Evolutionary conservation across 2,888 invertebrate species (phyloP), one percentile per base, ranked within the genome.

Genomic region (Cartodere bifasciata): DNA sequence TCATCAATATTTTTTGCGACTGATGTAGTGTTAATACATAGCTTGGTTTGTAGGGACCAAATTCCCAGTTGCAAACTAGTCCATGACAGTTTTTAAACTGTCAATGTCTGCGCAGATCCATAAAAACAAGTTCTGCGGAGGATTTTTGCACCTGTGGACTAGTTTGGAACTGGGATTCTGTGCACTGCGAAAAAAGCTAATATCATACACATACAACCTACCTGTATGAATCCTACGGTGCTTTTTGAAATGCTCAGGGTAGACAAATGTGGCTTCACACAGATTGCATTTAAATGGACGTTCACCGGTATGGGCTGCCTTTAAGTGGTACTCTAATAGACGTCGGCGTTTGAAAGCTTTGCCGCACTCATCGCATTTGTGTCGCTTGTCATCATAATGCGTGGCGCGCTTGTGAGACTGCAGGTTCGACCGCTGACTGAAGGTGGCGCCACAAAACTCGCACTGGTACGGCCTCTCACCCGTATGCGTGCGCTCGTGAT

Each of bases 381-480:
- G 74, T 0, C 80, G 65, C 47, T 78, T 78, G 52, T 79, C 80
- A 52, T 80, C 77, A 28, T 76, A 68, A 53, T 87, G 86, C 0
- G 81, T 85, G 2, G 80, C 79, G 6, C 82, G 66, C 38, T 75
- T 73, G 54, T 87, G 87, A 0, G 81, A 80, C 54, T 81, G 79
- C 41, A 85, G 62, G 60, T 87, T 87, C 17, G 81, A 78, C 13
- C 84, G 65, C 58, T 87, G 87, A 11, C 83, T 75, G 61, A 87
- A 87, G 1, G 76, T 72, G 1, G 83, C 74, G 2, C 75, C 74
- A 53, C 87, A 87, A 27, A 75, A 63, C 41, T 83, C 80, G 49
- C 87, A 87, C 40, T 74, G 69, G 53, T 76, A 84, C 0, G 84
- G 84, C 2, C 79, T 70, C 53, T 83, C 84, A 1, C 67, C 82